phyloP scores from a whole-genome alignment of 2,797 vertebrate species.

The Myotis pilosus region DNA sequence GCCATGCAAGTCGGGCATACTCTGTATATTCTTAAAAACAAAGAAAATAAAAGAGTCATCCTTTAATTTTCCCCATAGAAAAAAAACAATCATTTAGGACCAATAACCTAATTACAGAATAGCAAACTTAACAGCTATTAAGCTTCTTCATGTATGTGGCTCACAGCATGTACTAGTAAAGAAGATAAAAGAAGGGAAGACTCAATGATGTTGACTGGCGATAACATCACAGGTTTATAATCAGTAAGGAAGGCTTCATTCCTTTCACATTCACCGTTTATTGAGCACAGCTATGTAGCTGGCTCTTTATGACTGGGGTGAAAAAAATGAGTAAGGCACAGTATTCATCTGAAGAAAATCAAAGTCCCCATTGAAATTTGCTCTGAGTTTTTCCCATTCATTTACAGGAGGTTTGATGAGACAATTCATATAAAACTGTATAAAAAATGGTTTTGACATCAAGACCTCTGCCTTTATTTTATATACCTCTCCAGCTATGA shows the following conservation, averaged over 20 bases:
- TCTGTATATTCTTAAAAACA: background rate
- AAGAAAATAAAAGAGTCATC: background rate
- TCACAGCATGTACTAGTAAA: background rate
- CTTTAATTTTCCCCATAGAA: background rate
- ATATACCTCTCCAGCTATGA: background rate
- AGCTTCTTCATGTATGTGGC: background rate
- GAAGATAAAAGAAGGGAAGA: background rate
- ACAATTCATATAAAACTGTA: background rate
- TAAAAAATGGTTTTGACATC: background rate
- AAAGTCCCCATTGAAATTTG: background rate
- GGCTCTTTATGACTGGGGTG: background rate
- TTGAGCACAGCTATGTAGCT: background rate
- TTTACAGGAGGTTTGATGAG: background rate
- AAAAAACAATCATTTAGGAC: background rate
- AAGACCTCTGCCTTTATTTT: constrained; percentile 1
- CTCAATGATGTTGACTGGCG: background rate
- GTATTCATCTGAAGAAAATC: background rate
- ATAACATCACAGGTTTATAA: background rate
- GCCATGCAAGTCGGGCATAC: background rate
- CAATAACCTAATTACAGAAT: background rate
- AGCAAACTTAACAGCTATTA: background rate
- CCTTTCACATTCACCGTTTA: background rate
- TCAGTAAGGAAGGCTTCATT: background rate
- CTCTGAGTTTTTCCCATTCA: background rate
- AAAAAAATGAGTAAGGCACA: background rate